Conservation (phyloP, 2,888 invertebrate genomes). For the Allacma fusca region DNA sequence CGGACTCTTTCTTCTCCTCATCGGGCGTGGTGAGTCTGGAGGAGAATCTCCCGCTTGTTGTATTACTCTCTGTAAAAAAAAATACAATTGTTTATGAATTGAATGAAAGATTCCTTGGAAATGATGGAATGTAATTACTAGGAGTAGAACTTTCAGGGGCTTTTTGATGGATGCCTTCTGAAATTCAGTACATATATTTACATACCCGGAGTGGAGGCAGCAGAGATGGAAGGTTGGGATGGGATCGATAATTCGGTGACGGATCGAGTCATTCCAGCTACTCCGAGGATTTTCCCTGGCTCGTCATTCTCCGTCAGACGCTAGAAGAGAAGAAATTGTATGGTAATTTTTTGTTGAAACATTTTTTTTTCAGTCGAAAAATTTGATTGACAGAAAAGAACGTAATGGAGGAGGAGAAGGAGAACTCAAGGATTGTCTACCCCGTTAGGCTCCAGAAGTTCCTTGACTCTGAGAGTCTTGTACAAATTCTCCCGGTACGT, state of each 20-base stretch:
- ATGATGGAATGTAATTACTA: too few relatives aligned
- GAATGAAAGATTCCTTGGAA: too few relatives aligned
- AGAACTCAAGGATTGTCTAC: constrained; percentile 65
- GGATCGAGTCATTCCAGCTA: constrained; percentile 59
- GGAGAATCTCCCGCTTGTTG: constrained; percentile 61
- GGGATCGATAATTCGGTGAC: constrained; percentile 59
- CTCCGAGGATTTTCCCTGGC: constrained; percentile 57
- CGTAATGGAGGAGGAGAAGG: too few relatives aligned
- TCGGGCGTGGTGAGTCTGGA: constrained; percentile 61
- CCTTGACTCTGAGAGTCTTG: constrained; percentile 76
- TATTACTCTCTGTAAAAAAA: constrained; percentile 54
- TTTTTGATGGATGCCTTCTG: too few relatives aligned
- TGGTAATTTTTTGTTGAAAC: not conserved
- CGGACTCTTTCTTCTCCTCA: constrained; percentile 61
- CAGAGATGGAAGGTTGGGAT: constrained; percentile 56
- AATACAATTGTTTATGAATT: not conserved
- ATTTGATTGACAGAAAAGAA: too few relatives aligned
- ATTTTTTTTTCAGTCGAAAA: too few relatives aligned
- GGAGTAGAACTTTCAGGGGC: too few relatives aligned
- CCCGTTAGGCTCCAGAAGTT: constrained; percentile 81
- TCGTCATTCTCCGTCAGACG: constrained; percentile 60
- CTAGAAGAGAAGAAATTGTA: constrained; percentile 32
- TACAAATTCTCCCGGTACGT: constrained; percentile 81
- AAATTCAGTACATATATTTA: too few relatives aligned
- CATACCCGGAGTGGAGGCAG: constrained; percentile 60